Conservation (phyloP, 2,113 vertebrate genomes). For the Coptodon bakossiorum region DNA sequence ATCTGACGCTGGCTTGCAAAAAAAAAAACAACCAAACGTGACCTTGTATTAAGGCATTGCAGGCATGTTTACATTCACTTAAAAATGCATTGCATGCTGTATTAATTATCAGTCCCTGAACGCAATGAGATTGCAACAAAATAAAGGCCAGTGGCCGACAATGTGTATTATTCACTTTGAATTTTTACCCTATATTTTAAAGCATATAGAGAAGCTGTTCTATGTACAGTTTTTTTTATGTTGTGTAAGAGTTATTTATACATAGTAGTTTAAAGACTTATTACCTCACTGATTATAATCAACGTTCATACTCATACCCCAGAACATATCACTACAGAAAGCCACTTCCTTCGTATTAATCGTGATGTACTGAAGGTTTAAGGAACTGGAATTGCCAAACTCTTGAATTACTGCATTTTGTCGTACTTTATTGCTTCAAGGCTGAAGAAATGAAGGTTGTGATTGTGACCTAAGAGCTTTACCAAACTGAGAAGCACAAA, state of each 20-base stretch:
- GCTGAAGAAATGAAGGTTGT: background rate
- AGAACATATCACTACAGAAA: background rate
- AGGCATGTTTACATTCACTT: background rate
- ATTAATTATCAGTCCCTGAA: background rate
- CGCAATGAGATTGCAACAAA: background rate
- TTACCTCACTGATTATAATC: background rate
- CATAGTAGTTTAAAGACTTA: background rate
- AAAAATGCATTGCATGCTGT: background rate
- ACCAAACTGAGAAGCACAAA: conserved; percentile 10
- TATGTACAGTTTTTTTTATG: background rate
- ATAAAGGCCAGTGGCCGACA: background rate
- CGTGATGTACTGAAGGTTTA: background rate
- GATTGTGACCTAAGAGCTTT: conserved; percentile 1
- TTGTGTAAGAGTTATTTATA: background rate
- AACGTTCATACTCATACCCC: background rate
- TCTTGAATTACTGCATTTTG: background rate
- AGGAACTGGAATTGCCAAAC: background rate
- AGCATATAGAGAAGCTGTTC: background rate
- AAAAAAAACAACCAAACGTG: background rate
- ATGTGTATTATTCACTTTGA: background rate
- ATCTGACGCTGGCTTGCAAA: background rate
- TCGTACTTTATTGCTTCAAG: background rate
- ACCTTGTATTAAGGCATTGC: background rate
- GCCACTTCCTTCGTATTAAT: background rate
- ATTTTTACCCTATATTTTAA: background rate